These are phyloP conservation scores for Rosalia funebris DNA, from an alignment of 2,888 invertebrate genomes.

Conservation along the genomic window DNA sequence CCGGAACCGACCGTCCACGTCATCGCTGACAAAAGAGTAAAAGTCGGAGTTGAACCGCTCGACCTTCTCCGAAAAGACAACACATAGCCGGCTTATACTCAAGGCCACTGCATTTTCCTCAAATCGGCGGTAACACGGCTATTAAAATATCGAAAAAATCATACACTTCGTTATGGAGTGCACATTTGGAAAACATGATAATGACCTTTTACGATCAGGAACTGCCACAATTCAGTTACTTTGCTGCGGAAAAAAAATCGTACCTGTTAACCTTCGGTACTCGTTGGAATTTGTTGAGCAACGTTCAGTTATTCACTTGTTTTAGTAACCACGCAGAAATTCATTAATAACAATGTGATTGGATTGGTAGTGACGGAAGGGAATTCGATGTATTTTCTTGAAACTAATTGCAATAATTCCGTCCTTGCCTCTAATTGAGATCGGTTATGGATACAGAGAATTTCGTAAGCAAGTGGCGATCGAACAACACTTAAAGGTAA, in stretches of 20 bases:
- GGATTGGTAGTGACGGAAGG: conserved; percentile 3
- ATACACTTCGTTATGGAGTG: background rate
- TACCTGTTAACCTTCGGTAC: conserved; percentile 33
- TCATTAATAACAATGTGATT: conserved; percentile 6
- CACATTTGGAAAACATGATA: conserved; percentile 18
- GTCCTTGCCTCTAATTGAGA: background rate
- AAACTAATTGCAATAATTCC: background rate
- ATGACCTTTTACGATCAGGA: conserved; percentile 23
- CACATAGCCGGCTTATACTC: background rate
- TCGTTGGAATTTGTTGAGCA: conserved; percentile 22
- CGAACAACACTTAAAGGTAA: too few species aligned
- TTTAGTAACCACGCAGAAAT: conserved; percentile 16
- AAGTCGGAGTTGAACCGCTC: background rate
- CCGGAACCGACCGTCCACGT: background rate
- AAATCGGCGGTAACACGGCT: background rate
- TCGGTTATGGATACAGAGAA: background rate
- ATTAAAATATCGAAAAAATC: background rate
- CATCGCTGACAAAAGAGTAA: background rate
- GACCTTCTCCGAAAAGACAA: background rate
- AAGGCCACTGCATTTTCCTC: background rate
- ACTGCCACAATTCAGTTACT: conserved; percentile 3
- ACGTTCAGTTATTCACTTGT: conserved; percentile 16
- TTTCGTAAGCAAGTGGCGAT: too few species aligned
- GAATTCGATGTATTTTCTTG: background rate
- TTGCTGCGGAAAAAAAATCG: conserved; percentile 22